Percentiles rank a stretch among this genome's conserved stretches.
Conservation (phyloP, 1,140 invertebrate genomes). For the Paracyclopina nana region DNA sequence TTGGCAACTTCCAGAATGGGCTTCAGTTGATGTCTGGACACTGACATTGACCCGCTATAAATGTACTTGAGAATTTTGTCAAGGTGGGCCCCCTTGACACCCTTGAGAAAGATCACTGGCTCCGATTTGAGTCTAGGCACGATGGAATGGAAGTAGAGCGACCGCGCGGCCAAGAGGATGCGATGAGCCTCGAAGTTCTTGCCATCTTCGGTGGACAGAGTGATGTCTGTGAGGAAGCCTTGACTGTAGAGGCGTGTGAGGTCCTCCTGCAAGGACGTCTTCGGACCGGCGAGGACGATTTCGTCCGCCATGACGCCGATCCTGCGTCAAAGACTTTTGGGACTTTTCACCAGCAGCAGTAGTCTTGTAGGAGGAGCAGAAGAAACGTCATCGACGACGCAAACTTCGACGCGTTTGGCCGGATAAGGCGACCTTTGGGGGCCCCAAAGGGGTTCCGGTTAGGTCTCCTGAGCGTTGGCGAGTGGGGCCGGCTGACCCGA, state of each 20-base stretch:
- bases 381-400: too few species aligned
- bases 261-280: slow-evolving; percentile 8
- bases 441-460: too few species aligned
- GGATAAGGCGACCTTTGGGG: too few species aligned
- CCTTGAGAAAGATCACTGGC: slow-evolving; percentile 15
- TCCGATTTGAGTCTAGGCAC: slow-evolving; percentile 12
- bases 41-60: slow-evolving; percentile 3
- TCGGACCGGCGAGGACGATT: slow-evolving; percentile 3
- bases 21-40: slow-evolving; percentile 2
- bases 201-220: slow-evolving; percentile 14
- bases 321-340: too few species aligned
- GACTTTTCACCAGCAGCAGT: too few species aligned
- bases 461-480: too few species aligned
- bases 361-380: too few species aligned
- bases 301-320: slow-evolving; percentile 12
- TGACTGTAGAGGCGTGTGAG: slow-evolving; percentile 10
- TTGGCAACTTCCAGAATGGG: slow-evolving; percentile 13
- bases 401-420: too few species aligned
- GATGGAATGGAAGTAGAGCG: slow-evolving; percentile 11
- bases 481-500: too few species aligned
- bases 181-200: slow-evolving; percentile 16
- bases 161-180: slow-evolving; percentile 8
- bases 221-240: slow-evolving; percentile 15
- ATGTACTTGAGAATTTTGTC: slow-evolving; percentile 16
- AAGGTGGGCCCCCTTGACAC: slow-evolving; percentile 9